Conservation (phyloP, 2,888 invertebrate species). For the Saturnia pavonia region DNA sequence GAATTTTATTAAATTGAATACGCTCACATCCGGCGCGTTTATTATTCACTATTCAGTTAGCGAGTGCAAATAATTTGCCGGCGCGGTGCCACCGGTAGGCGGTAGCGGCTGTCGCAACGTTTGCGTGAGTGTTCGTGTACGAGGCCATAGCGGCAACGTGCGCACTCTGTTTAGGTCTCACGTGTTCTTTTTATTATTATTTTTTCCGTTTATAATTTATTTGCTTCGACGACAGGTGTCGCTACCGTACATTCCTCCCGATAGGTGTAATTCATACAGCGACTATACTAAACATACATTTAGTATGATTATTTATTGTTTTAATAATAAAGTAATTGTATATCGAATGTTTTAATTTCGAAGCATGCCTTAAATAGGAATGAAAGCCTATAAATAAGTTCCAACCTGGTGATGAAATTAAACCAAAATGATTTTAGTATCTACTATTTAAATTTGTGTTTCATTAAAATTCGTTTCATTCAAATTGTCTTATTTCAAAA, state of each 20-base stretch:
- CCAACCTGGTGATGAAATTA: no score
- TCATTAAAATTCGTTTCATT: no score
- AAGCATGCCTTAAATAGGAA: neutral
- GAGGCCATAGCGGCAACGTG: constrained; percentile 18
- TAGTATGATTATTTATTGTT: neutral
- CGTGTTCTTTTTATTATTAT: constrained; percentile 34
- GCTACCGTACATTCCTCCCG: constrained; percentile 53
- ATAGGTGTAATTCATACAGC: neutral
- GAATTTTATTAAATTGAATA: constrained; percentile 41
- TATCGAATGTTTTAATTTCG: neutral
- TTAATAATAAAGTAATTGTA: neutral
- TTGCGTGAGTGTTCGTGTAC: constrained; percentile 30
- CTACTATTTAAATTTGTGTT: no score
- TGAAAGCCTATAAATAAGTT: no score
- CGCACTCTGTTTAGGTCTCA: constrained; percentile 1
- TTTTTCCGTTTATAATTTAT: constrained; percentile 53
- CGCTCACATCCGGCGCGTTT: constrained; percentile 40
- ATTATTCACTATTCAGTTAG: constrained; percentile 59
- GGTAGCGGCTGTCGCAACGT: constrained; percentile 40
- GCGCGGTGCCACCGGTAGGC: constrained; percentile 30
- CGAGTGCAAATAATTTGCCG: constrained; percentile 54
- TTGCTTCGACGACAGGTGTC: constrained; percentile 72
- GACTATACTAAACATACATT: neutral
- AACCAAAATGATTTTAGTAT: no score
- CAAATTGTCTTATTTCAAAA: no score